phyloP scores from a whole-genome alignment of 2,888 invertebrate genomes.

The Eudemis profundana region DNA sequence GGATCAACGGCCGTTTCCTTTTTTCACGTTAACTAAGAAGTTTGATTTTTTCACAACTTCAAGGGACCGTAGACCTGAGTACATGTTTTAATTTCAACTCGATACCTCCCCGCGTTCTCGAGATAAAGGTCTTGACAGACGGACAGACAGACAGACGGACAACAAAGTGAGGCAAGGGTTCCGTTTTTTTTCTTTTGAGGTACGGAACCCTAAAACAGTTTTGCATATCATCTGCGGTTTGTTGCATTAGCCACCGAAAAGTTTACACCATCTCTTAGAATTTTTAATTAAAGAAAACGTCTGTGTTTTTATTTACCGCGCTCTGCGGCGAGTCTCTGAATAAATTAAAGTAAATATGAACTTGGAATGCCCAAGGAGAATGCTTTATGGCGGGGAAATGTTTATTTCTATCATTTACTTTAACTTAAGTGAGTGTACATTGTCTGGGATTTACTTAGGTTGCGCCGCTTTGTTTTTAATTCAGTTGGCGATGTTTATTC shows the following conservation, averaged over 20 bases:
- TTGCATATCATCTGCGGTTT: background rate
- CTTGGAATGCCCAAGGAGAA: conserved; percentile 14
- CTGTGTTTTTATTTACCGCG: conserved; percentile 22
- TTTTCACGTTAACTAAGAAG: too few species aligned
- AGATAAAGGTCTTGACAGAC: too few species aligned
- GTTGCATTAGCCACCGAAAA: conserved; percentile 20
- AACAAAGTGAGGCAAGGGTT: too few species aligned
- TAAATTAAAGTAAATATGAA: conserved; percentile 42
- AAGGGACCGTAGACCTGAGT: too few species aligned
- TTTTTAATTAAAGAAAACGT: conserved; percentile 30
- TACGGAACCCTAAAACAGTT: too few species aligned
- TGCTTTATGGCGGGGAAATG: conserved; percentile 19
- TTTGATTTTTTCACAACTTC: too few species aligned
- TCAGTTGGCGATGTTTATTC: conserved; percentile 10
- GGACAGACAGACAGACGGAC: too few species aligned
- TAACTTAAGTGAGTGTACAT: conserved; percentile 22
- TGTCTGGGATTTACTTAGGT: conserved; percentile 22
- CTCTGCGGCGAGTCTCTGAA: conserved; percentile 17
- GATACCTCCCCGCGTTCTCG: too few species aligned
- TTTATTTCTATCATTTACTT: conserved; percentile 31
- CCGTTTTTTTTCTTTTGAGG: too few species aligned
- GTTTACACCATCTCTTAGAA: conserved; percentile 22
- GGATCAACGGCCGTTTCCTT: too few species aligned
- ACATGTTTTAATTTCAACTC: too few species aligned
- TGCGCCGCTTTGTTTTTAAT: conserved; percentile 16